Evolutionary conservation across 2,797 vertebrate species (phyloP).

Genomic region (Remorina albescens): DNA sequence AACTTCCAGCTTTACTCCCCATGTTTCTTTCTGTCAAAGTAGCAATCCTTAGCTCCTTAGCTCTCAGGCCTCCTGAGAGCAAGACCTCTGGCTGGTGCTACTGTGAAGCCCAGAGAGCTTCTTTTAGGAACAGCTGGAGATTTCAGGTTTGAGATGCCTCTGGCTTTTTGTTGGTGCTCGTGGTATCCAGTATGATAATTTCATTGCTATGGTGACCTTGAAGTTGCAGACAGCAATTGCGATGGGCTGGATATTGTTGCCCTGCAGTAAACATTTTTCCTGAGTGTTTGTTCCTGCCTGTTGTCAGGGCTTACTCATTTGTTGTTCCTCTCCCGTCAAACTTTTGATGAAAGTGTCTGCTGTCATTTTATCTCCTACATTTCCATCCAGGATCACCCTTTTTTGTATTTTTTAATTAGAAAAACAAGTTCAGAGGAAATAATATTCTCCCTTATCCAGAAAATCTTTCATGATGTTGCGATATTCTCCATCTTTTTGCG

Average conservation of each 20-base stretch:
- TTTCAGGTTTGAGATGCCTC: not conserved
- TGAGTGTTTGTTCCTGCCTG: conserved; percentile 8
- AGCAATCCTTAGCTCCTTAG: not conserved
- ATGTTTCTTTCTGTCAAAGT: not conserved
- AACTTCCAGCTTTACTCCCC: too few relatives aligned
- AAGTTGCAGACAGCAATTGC: conserved; percentile 19
- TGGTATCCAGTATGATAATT: not conserved
- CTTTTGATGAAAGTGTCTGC: not conserved
- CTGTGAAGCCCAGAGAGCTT: not conserved
- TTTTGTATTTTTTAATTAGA: conserved; percentile 2
- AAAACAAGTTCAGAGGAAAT: not conserved
- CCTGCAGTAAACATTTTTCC: conserved; percentile 25
- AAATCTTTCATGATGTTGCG: conserved; percentile 2
- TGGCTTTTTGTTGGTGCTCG: not conserved
- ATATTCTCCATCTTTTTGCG: conserved; percentile 11
- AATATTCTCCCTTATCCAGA: conserved; percentile 2
- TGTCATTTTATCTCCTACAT: not conserved
- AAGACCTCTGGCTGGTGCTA: not conserved
- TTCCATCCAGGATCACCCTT: conserved; percentile 9
- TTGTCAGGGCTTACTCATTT: not conserved
- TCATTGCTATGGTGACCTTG: conserved; percentile 3
- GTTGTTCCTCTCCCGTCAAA: not conserved
- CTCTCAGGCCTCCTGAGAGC: conserved; percentile 1
- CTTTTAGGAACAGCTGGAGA: not conserved
- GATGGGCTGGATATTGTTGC: not conserved